Conservation (phyloP, 1,140 invertebrate genomes). For the Heliothis virescens region DNA sequence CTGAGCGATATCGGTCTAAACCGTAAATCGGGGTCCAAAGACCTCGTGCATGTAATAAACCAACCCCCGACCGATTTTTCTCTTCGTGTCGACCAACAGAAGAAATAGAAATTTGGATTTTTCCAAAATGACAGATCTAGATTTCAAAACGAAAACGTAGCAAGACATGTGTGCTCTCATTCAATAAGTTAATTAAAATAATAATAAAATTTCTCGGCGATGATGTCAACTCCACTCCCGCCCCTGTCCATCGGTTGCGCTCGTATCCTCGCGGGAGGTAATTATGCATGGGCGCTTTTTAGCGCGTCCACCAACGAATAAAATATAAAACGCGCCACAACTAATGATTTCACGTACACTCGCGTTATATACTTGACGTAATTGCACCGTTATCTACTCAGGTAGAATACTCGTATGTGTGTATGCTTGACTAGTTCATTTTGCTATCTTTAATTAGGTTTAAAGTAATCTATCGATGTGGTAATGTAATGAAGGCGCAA, state of each 20-base stretch:
- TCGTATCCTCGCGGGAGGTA: slow-evolving; percentile 81
- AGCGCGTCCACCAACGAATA: slow-evolving; percentile 80
- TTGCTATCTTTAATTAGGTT: too few species aligned
- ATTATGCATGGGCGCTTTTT: slow-evolving; percentile 85
- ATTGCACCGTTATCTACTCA: slow-evolving; percentile 22
- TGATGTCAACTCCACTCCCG: slow-evolving; percentile 51
- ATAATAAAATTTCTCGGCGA: slow-evolving; percentile 53
- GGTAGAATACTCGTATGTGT: background rate
- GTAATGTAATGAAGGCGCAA: too few species aligned
- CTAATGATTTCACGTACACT: slow-evolving; percentile 70
- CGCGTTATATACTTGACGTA: slow-evolving; percentile 40
- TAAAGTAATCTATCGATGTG: too few species aligned
- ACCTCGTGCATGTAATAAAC: too few species aligned
- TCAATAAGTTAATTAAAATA: background rate
- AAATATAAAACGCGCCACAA: slow-evolving; percentile 80
- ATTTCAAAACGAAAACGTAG: too few species aligned
- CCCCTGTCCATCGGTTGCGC: slow-evolving; percentile 37
- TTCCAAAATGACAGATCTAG: too few species aligned
- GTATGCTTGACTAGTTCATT: background rate
- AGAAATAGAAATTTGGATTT: too few species aligned
- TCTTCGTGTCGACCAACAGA: too few species aligned
- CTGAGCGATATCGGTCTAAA: too few species aligned
- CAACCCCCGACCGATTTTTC: too few species aligned
- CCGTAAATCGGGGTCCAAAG: too few species aligned
- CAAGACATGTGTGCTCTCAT: too few species aligned